These are phyloP conservation scores for Pagrus major DNA, from an alignment of 2,113 vertebrate species.

Conservation along the genomic window DNA sequence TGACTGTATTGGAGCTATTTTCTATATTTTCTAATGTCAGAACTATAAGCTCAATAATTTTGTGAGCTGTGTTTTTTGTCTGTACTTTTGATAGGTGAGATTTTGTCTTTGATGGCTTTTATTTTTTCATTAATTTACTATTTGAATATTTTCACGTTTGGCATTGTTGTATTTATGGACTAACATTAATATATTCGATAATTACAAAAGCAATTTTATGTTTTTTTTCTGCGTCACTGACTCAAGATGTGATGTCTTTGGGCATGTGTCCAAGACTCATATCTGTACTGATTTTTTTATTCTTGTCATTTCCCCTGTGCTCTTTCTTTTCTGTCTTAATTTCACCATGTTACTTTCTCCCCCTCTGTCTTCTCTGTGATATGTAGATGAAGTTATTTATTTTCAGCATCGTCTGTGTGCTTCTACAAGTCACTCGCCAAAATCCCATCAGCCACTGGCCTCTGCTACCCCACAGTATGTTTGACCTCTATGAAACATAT, in stretches of 20 bases:
- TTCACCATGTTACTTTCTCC: not conserved
- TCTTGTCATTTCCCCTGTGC: not conserved
- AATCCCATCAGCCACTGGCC: slow-evolving; percentile 56
- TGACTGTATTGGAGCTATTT: too few species aligned
- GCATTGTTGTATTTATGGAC: not conserved
- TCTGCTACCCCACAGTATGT: slow-evolving; percentile 68
- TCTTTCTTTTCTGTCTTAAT: not conserved
- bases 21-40: not conserved
- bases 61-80: not conserved
- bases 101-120: not conserved
- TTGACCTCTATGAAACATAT: not conserved
- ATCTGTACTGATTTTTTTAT: not conserved
- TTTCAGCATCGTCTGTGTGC: slow-evolving; percentile 22
- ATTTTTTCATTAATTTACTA: not conserved
- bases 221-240: not conserved
- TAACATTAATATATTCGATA: not conserved
- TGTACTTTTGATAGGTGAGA: not conserved
- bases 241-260: not conserved
- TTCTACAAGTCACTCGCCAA: slow-evolving; percentile 40
- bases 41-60: too few species aligned
- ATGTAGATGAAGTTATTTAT: slow-evolving; percentile 65
- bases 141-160: not conserved
- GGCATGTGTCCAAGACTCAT: not conserved
- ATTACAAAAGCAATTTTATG: not conserved
- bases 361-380: not conserved